Base-by-base conservation (phyloP, 2,888 invertebrate species). In the Diaphora mendica region DNA sequence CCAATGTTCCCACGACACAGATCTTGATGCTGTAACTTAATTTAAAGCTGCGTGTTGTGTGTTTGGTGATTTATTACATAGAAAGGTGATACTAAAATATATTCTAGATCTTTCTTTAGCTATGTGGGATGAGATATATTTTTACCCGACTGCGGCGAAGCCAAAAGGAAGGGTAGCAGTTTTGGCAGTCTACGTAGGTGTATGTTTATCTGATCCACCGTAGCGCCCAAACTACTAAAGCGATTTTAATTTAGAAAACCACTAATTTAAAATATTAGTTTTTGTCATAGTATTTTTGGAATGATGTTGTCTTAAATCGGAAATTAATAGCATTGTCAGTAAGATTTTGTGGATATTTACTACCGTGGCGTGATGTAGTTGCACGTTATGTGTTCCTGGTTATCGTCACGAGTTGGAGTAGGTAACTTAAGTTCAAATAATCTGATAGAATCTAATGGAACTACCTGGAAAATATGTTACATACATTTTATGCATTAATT, bases 1-100 rank as follows among this genome's bases (percentile, higher is more conserved):
- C 89, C 74, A 70, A 64, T 72, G 86, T 95, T 95, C 94, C 90
- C 94, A 95, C 94, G 94, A 82, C 86, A 85, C 84, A 89, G 86
- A 87, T 90, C 84, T 82, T 79, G 85, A 85, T 87, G 76, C 74
- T 76, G 81, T 78, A 82, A 79, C 70, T 78, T 77, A 79, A 70
- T 66, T 69, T 72, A 69, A 20, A 55, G 65, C 17, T 55, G 13
- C 65, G 51, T 79, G 44, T 72, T 55, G 66, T 76, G 77, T 76
- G 74, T 73, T 72, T 77, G 75, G 62, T 76, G 73, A 51, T 68
- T 70, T 68, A 26, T 35, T 30, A 64, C 15, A 33, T 23, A 2
- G 13, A 70, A 48, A 64, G 39, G 35, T 62, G 44, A 17, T 64
- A 62, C 30, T 13, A 55, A 23, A 55, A 26, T 30, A 62, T 30